Evolutionary conservation across 1,140 invertebrate genomes (phyloP), one percentile per base, ranked within the genome.

Genomic region (Galleria mellonella): DNA sequence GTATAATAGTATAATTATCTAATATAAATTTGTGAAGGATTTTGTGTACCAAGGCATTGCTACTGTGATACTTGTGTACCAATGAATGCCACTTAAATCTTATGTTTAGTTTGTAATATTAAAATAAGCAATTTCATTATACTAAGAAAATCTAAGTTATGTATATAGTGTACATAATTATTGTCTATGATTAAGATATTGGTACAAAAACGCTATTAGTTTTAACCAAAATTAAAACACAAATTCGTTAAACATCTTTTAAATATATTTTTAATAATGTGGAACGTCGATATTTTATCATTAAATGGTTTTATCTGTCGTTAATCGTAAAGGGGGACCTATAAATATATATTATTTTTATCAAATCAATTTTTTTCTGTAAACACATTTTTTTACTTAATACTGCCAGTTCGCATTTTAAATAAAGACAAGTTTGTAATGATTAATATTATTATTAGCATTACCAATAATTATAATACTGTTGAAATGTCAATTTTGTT

Each of bases 91-190:
- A 57, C 44, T 36, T 61, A 39, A 40, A 38, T 32, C n/a, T 23
- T 43, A 9, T n/a, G 8, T 38, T 39, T 30, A 30, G 33, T 38
- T 27, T 9, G 15, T 39, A 38, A 41, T 31, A 40, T 37, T 32
- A 9, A 10, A 38, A n/a, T 44, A 29, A 30, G 33, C 36, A 43
- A 43, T 27, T 38, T 30, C 29, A 32, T 47, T 30, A 32, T 32
- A 13, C n/a, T 43, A 39, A 43, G 36, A 36, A 37, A 43, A 43
- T 30, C 17, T 36, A 6, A 23, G 46, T 39, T 78, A 73, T 78
- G 65, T 74, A 68, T 69, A 64, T 61, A 60, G 51, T 71, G 65
- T 69, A 74, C 67, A 72, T 74, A 69, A 58, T 59, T 58, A 63
- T 57, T 50, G 43, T 58, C 61, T 64, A 27, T 43, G 30, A 49